phyloP scores from a whole-genome alignment of 2,888 invertebrate species.

The Blastobasis lacticolella region DNA sequence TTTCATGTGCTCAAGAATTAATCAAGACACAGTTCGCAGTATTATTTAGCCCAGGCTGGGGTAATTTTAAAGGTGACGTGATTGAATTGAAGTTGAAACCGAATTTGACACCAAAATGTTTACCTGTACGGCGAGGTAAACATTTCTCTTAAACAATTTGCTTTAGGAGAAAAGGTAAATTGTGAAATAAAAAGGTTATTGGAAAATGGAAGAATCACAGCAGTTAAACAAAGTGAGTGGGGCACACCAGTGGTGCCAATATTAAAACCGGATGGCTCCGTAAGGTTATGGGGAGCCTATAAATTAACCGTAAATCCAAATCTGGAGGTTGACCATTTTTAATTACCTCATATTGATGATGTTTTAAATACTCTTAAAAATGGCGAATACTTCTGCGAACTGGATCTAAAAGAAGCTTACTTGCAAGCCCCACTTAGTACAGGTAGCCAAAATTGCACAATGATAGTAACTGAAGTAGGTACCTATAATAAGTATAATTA shows the following conservation, averaged over 20 bases:
- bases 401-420: conserved; percentile 15
- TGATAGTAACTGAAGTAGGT: conserved; percentile 11
- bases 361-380: conserved; percentile 1
- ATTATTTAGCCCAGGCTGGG: too few species aligned
- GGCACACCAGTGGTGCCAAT: too few species aligned
- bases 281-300: too few species aligned
- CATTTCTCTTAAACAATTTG: too few species aligned
- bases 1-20: not conserved
- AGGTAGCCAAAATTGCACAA: conserved; percentile 6
- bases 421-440: conserved; percentile 10
- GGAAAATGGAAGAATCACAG: too few species aligned
- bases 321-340: conserved; percentile 1
- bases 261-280: too few species aligned
- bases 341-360: conserved; percentile 1
- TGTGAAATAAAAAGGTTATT: not conserved
- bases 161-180: not conserved
- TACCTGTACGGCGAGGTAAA: too few species aligned
- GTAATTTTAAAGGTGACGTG: too few species aligned
- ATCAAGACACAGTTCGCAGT: not conserved
- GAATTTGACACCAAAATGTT: not conserved
- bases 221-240: not conserved
- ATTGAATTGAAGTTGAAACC: not conserved
- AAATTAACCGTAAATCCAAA: not conserved
- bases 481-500: conserved; percentile 10
- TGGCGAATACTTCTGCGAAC: conserved; percentile 12